Evolutionary conservation across 92 coral and sea anemone genomes (phyloP), one percentile per base, ranked within the genome.

Genomic region (Isaurus tuberculatus): DNA sequence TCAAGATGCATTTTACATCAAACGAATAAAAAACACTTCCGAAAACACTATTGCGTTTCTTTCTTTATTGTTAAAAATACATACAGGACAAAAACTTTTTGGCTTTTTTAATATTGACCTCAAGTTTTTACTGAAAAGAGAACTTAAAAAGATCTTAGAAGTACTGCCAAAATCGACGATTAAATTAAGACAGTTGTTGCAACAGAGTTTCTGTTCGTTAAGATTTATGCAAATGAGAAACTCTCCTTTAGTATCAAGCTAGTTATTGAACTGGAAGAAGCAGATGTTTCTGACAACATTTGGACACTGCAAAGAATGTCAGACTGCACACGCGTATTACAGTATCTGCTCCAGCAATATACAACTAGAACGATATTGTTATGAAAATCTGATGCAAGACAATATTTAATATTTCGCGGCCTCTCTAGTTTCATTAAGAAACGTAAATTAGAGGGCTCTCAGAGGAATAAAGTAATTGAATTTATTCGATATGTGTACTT

Each of bases 251-350:
- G 22, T 77, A 22, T 60, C 55, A 22, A 22, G 34, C 69, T 34
- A 33, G 69, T 77, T 70, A 77, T 57, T 77, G 34, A 77, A 9
- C 25, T 33, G 32, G 25, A 15, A 13, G 33, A 14, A 58, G 69
- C 82, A 77, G 82, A 77, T 77, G 82, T 43, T 32, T 77, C 58
- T 33, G 60, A 8, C 11, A n/a, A 63, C 69, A 27, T 29, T 63
- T 63, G 10, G 34, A 25, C 69, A 63, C 34, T 8, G 17, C 34
- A 11, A 1, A 9, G 27, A 57, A 26, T 26, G 68, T 25, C 13
- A 63, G 7, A 63, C 27, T 63, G 68, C 34, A 29, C 19, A 5
- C 27, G 27, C 8, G 16, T 26, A 29, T 14, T 8, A 2, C 31
- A 5, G 11, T 63, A 26, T 63, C 16, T 26, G 69, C 10, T 27